Conservation (phyloP, 1,140 invertebrate genomes). For the Panagrolaimus sp. region DNA sequence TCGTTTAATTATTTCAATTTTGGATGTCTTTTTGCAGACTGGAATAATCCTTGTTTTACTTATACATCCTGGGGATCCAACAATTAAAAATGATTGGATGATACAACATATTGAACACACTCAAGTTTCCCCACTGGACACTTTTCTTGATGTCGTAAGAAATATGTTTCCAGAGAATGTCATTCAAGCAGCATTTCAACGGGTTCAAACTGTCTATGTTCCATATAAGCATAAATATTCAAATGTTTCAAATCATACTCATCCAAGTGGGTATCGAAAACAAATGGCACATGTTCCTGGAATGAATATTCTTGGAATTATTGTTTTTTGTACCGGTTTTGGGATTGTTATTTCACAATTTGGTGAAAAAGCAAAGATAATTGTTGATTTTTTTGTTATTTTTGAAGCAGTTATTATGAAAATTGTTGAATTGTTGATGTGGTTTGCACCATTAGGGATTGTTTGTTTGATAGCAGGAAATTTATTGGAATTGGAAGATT, state of each 20-base stretch:
- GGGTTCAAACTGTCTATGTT: constrained; percentile 52
- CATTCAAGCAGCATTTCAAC: constrained; percentile 56
- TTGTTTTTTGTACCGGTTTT: constrained; percentile 59
- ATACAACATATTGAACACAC: constrained; percentile 34
- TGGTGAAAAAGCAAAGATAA: constrained; percentile 53
- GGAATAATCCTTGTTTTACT: constrained; percentile 43
- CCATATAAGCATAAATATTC: constrained; percentile 18
- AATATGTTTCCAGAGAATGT: constrained; percentile 59
- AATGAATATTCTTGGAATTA: constrained; percentile 58
- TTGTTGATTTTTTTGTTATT: constrained; percentile 59
- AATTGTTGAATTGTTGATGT: constrained; percentile 53
- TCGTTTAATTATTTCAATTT: no score
- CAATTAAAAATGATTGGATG: constrained; percentile 40
- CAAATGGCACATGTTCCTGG: constrained; percentile 46
- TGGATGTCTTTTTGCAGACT: constrained; percentile 36
- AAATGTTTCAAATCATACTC: constrained; percentile 1
- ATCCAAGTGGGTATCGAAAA: constrained; percentile 29
- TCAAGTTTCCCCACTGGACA: constrained; percentile 76
- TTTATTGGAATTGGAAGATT: constrained; percentile 75
- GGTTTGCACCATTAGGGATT: constrained; percentile 78
- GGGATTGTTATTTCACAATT: constrained; percentile 58
- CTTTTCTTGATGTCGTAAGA: constrained; percentile 65
- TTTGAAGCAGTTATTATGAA: constrained; percentile 56
- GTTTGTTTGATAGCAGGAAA: constrained; percentile 83
- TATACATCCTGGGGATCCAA: constrained; percentile 47